phyloP scores from a whole-genome alignment of 2,888 invertebrate species.

The Ormyrus thymus region DNA sequence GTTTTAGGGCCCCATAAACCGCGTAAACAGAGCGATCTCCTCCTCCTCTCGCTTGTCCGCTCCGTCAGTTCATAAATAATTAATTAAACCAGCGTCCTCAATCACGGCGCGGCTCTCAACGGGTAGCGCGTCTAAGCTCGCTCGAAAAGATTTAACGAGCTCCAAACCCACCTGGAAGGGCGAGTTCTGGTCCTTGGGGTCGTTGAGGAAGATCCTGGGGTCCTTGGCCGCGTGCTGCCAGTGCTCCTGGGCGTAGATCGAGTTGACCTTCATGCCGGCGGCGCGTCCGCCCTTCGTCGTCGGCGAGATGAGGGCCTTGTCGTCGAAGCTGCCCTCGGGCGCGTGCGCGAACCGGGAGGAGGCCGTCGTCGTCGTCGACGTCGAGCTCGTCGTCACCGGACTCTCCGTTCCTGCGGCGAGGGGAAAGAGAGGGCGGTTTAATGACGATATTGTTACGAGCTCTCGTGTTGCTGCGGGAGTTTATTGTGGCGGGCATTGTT shows the following conservation, averaged over 20 bases:
- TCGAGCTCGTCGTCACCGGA: constrained; percentile 62
- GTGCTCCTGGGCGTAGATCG: constrained; percentile 72
- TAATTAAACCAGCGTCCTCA: constrained; percentile 29
- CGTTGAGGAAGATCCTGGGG: constrained; percentile 65
- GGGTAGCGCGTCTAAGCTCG: not conserved
- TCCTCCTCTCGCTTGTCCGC: too few species aligned
- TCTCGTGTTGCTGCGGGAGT: too few species aligned
- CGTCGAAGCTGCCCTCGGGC: constrained; percentile 54
- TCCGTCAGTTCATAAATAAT: constrained; percentile 21
- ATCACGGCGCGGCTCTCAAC: constrained; percentile 3
- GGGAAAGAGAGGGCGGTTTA: too few species aligned
- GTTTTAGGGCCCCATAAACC: too few species aligned
- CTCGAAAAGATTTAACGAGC: constrained; percentile 33
- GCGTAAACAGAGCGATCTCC: too few species aligned
- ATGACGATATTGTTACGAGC: too few species aligned
- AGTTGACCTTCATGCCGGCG: constrained; percentile 71
- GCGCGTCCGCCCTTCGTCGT: constrained; percentile 56
- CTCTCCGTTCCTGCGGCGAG: not conserved
- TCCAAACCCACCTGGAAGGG: constrained; percentile 68
- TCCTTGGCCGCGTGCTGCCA: constrained; percentile 66
- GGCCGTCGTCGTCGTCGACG: constrained; percentile 58
- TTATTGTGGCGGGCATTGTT: too few species aligned
- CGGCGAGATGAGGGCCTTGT: constrained; percentile 63
- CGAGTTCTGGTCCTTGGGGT: constrained; percentile 65
- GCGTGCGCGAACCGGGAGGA: too few species aligned